A percentile compares a stretch with the other conserved stretches of the same genome.
Conservation (phyloP, 2,888 invertebrate species). For the Spilosoma lubricipeda region DNA sequence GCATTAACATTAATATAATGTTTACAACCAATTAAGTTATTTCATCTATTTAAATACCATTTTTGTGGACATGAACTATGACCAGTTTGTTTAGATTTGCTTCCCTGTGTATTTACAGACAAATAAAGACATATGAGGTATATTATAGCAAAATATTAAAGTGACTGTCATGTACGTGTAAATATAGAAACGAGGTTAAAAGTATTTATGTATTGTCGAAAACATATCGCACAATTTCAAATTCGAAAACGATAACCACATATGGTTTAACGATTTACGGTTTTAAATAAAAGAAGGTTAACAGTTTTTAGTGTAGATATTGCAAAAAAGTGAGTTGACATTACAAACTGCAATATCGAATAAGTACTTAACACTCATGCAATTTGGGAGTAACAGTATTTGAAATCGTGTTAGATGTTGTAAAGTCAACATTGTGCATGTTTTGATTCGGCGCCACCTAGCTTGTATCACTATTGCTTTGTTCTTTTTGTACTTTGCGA, state of each 20-base stretch:
- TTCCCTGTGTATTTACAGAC: neutral
- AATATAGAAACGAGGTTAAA: neutral
- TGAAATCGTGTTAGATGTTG: constrained; percentile 17
- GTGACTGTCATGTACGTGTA: neutral
- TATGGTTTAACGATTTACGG: neutral
- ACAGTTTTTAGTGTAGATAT: constrained; percentile 16
- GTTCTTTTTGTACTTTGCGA: constrained; percentile 11
- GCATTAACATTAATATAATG: too few relatives aligned
- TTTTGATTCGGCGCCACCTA: constrained; percentile 14
- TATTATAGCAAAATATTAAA: neutral
- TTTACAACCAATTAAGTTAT: too few relatives aligned
- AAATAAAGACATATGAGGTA: neutral
- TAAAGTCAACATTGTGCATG: constrained; percentile 22
- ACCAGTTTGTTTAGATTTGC: neutral
- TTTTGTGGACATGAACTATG: neutral
- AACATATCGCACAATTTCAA: neutral
- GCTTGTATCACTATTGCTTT: constrained; percentile 17
- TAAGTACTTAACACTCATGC: constrained; percentile 7
- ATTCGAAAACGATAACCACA: neutral
- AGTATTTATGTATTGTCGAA: neutral
- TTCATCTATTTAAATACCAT: neutral
- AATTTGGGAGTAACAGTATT: constrained; percentile 16
- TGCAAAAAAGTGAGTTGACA: constrained; percentile 14
- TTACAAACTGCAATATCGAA: constrained; percentile 9
- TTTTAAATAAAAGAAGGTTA: constrained; percentile 9